These are phyloP conservation scores for Bradypus variegatus DNA, from an alignment of 2,797 vertebrate species.

Conservation along the genomic window DNA sequence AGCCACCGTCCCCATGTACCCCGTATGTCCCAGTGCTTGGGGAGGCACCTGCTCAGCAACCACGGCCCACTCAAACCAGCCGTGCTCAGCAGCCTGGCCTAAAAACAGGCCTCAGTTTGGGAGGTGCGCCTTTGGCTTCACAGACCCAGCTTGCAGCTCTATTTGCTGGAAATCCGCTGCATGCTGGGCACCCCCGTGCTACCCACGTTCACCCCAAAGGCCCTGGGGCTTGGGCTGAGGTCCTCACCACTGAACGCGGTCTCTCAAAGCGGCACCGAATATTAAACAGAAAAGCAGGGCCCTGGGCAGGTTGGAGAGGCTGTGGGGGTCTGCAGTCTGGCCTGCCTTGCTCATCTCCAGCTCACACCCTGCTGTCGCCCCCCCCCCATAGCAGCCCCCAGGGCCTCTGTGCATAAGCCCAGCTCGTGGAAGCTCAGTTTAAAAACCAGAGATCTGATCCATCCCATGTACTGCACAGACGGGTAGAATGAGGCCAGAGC, in stretches of 20 bases:
- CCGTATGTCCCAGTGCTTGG: fast-evolving
- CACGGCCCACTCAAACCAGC: not conserved
- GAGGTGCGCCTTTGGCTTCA: no score
- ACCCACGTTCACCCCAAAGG: not conserved
- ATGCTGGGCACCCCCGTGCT: fast-evolving
- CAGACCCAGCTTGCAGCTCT: fast-evolving
- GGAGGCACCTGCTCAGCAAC: not conserved
- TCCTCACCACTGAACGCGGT: no score
- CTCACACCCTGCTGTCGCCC: fast-evolving
- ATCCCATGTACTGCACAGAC: fast-evolving
- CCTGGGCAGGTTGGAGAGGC: not conserved
- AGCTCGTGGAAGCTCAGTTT: not conserved
- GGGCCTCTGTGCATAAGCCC: fast-evolving
- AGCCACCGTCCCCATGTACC: fast-evolving
- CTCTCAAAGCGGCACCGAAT: no score
- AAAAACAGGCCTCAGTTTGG: no score
- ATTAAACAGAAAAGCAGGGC: not conserved
- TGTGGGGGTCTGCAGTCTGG: fast-evolving
- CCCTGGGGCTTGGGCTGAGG: not conserved
- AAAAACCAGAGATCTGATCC: not conserved
- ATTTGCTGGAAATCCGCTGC: fast-evolving
- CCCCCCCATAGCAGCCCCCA: not conserved
- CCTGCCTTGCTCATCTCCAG: not conserved
- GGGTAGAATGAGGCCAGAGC: no score
- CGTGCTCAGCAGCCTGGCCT: no score